These are phyloP conservation scores for Nibea albiflora DNA, from an alignment of 2,113 vertebrate genomes.

Conservation along the genomic window DNA sequence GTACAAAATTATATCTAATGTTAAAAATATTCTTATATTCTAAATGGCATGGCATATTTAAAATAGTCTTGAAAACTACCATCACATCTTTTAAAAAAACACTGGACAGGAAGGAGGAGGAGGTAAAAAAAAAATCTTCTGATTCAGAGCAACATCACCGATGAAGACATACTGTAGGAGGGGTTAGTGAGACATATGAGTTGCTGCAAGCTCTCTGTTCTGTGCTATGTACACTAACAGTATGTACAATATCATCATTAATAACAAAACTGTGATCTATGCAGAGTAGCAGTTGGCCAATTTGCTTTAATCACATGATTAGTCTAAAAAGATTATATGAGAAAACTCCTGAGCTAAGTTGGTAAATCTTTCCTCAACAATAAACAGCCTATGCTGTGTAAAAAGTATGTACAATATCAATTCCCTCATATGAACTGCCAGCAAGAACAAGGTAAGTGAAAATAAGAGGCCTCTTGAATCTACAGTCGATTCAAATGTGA, in stretches of 20 bases:
- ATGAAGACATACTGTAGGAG: background rate
- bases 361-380: conserved; percentile 19
- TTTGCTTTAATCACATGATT: conserved; percentile 31
- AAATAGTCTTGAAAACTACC: conserved; percentile 9
- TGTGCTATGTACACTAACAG: conserved; percentile 39
- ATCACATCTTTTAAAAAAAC: conserved; percentile 13
- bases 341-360: conserved; percentile 51
- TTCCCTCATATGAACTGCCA: conserved; percentile 28
- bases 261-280: conserved; percentile 11
- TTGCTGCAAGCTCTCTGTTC: conserved; percentile 50
- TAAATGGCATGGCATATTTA: background rate
- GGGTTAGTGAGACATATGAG: background rate
- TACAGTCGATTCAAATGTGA: background rate
- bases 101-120: background rate
- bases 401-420: conserved; percentile 38
- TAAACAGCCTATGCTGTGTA: background rate
- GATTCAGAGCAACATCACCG: background rate
- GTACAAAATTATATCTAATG: conserved; percentile 53
- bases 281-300: conserved; percentile 9
- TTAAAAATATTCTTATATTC: conserved; percentile 47
- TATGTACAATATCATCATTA: conserved; percentile 1
- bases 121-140: background rate
- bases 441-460: background rate
- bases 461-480: background rate
- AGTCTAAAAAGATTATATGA: conserved; percentile 10